Base-by-base conservation (phyloP, 2,797 vertebrate genomes). In the Ataeniobius toweri region DNA sequence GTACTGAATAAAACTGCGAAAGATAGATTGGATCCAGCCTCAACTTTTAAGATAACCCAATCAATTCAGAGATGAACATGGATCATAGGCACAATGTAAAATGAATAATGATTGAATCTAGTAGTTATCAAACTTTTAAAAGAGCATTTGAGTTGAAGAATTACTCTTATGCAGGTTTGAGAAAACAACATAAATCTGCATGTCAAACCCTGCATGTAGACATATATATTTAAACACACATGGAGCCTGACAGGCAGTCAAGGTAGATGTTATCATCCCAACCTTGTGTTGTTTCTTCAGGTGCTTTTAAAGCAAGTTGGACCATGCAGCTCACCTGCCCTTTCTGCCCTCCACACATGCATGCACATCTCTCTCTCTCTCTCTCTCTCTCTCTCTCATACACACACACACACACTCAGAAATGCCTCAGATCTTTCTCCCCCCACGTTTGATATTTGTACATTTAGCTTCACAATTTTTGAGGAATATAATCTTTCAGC, bases 231-330 rank as follows among this genome's bases (percentile, higher is more conserved):
- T 50, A 39, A 71, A 78, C 68, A 71, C 79, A 79, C 31, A 78
- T 75, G 31, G 55, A 81, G 83, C 80, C 82, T 83, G 81, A 86
- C 80, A 79, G 79, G 80, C 84, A 84, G 82, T 83, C 78, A n/a
- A 24, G 53, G 61, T 75, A 93, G 93, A 94, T 95, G 84, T 93
- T 95, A 95, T 95, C 95, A 20, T 80, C 80, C 83, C 81, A 86
- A 79, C 46, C 80, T 85, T 80, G 56, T 84, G 88, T 94, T 94
- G 89, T 95, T 95, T 94, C 92, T 93, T 94, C 95, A 95, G 95
- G 94, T 95, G 93, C 90, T 90, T 87, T 83, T 79, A 82, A 90
- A 91, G 89, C 92, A 91, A 89, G 94, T 94, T 83, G 82, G 89
- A 91, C 93, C 91, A 89, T 92, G 93, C 88, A 91, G 91, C 88